phyloP scores from a whole-genome alignment of 2,113 vertebrate species.

The Cervus canadensis region DNA sequence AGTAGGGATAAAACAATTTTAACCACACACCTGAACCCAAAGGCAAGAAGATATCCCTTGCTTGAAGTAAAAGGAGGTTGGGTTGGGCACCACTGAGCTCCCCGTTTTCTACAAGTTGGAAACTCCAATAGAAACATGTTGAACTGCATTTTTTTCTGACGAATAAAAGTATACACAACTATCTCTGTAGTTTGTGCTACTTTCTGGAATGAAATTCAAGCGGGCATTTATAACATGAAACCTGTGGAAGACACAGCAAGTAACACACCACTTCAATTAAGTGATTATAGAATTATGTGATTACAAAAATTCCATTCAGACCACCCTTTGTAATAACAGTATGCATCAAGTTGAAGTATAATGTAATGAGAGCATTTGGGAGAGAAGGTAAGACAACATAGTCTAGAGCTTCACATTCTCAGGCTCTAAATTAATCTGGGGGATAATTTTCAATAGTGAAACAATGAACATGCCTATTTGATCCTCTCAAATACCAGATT shows the following conservation, averaged over 20 bases:
- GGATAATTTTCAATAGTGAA: background rate
- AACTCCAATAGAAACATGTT: conserved; percentile 12
- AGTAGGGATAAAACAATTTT: background rate
- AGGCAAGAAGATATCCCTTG: background rate
- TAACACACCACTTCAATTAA: background rate
- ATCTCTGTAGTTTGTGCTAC: background rate
- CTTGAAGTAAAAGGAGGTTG: background rate
- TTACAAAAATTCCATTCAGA: background rate
- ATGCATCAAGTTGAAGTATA: background rate
- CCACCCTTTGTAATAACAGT: background rate
- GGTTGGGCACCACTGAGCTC: background rate
- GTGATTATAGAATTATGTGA: background rate
- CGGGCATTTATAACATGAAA: background rate
- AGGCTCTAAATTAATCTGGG: background rate
- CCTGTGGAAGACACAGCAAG: background rate
- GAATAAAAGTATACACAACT: conserved; percentile 35
- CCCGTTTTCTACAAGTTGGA: background rate
- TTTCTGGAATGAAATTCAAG: conserved; percentile 30
- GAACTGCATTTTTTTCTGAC: conserved; percentile 37
- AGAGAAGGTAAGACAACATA: background rate
- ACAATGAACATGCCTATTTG: background rate
- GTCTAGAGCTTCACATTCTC: background rate
- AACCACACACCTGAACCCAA: background rate
- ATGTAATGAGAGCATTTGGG: background rate
- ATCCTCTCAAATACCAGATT: background rate